Percentiles rank a stretch among this genome's conserved stretches.
phyloP scores from a whole-genome alignment of 1,140 invertebrate genomes.

The Leptestheria dahalacensis region DNA sequence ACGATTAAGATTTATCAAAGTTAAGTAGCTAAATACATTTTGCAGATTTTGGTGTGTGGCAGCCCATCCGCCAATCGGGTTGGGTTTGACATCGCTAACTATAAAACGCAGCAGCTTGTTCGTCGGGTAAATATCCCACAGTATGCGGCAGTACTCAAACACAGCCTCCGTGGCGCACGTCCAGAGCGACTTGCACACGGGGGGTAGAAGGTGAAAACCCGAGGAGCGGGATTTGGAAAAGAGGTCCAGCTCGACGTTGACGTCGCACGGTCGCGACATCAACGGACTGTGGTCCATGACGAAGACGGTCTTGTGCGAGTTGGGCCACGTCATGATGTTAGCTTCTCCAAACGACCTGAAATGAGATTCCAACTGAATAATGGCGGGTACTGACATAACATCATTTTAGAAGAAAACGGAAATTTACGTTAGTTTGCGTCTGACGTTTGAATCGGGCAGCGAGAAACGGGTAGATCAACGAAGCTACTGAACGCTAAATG shows the following conservation, averaged over 20 bases:
- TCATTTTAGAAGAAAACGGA: too few relatives aligned
- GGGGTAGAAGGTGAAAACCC: constrained; percentile 46
- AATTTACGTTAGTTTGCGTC: too few relatives aligned
- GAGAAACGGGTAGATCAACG: too few relatives aligned
- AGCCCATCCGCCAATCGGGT: constrained; percentile 67
- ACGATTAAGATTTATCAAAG: neutral
- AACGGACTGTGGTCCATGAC: constrained; percentile 82
- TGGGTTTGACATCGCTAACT: constrained; percentile 59
- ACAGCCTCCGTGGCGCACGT: constrained; percentile 85
- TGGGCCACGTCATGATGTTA: constrained; percentile 6
- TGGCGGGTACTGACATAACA: too few relatives aligned
- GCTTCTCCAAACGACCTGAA: too few relatives aligned
- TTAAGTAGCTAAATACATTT: constrained; percentile 40
- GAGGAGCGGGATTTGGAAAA: constrained; percentile 23
- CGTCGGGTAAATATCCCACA: constrained; percentile 86
- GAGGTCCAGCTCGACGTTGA: constrained; percentile 75
- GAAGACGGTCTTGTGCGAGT: constrained; percentile 77
- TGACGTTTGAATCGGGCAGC: too few relatives aligned
- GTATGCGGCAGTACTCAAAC: constrained; percentile 86
- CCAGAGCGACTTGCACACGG: constrained; percentile 82
- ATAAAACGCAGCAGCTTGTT: constrained; percentile 72
- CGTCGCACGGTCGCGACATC: constrained; percentile 72
- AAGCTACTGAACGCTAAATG: too few relatives aligned
- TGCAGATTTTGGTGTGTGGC: constrained; percentile 62
- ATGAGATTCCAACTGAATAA: too few relatives aligned